Conservation (phyloP, 2,113 vertebrate species). For the Callospermophilus lateralis region DNA sequence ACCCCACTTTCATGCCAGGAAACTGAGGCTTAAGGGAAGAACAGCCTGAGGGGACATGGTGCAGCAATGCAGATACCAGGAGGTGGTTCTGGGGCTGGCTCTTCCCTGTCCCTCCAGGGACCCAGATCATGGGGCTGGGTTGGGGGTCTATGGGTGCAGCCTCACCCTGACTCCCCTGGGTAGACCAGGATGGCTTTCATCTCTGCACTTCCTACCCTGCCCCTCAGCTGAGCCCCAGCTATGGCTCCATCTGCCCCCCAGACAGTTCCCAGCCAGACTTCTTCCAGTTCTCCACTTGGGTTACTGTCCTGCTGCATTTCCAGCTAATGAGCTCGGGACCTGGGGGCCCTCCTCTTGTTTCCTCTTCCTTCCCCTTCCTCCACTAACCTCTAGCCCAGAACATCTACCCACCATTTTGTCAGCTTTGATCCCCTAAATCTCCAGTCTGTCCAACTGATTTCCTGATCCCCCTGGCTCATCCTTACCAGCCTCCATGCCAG, state of each 20-base stretch:
- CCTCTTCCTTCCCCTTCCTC: not conserved
- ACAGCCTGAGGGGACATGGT: not conserved
- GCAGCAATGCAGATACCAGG: not conserved
- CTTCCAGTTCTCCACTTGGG: not conserved
- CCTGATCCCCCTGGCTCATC: not conserved
- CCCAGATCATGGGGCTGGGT: too few species aligned
- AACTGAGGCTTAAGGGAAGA: not conserved
- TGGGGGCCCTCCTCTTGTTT: not conserved
- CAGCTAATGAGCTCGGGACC: not conserved
- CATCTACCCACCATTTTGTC: not conserved
- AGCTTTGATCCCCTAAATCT: not conserved
- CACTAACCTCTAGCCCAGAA: too few species aligned
- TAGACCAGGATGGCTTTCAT: too few species aligned
- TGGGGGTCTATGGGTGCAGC: too few species aligned
- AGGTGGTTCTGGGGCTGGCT: not conserved
- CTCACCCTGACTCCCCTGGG: not conserved
- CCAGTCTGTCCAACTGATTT: not conserved
- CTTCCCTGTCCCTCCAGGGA: not conserved
- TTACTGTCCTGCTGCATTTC: accelerated
- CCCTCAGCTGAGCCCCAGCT: too few species aligned
- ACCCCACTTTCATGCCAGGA: not conserved
- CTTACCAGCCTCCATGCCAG: not conserved
- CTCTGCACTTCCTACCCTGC: not conserved
- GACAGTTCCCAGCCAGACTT: not conserved
- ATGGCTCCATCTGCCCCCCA: not conserved